phyloP scores from a whole-genome alignment of 1,140 invertebrate species.

The Hylaeus volcanicus region DNA sequence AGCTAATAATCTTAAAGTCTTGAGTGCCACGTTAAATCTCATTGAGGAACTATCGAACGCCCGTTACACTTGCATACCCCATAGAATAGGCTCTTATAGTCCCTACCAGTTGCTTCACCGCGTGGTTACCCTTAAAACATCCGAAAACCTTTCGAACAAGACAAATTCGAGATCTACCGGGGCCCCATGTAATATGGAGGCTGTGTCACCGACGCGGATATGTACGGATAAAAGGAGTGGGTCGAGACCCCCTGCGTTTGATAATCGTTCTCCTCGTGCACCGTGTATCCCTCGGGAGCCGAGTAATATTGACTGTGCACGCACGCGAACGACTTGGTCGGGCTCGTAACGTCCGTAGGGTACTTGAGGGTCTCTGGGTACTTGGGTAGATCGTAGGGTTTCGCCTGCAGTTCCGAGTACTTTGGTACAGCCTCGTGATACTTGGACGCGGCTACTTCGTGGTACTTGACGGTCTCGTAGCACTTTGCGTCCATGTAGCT shows the following conservation, averaged over 20 bases:
- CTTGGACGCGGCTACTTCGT: slow-evolving; percentile 33
- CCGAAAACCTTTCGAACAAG: neutral
- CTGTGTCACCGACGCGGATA: slow-evolving; percentile 74
- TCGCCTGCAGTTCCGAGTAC: slow-evolving; percentile 67
- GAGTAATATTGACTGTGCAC: slow-evolving; percentile 75
- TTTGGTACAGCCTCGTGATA: slow-evolving; percentile 57
- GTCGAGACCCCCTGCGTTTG: slow-evolving; percentile 69
- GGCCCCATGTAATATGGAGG: slow-evolving; percentile 77
- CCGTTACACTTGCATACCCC: too few species aligned
- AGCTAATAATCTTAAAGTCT: too few species aligned
- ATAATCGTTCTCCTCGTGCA: slow-evolving; percentile 74
- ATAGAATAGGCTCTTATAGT: too few species aligned
- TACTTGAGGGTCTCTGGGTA: slow-evolving; percentile 71
- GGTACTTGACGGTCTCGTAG: slow-evolving; percentile 63
- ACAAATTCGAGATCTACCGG: slow-evolving; percentile 61
- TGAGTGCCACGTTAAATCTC: too few species aligned
- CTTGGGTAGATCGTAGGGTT: slow-evolving; percentile 70
- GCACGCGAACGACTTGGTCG: slow-evolving; percentile 69
- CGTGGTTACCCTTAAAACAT: neutral
- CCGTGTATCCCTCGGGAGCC: slow-evolving; percentile 67
- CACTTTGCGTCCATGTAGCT: slow-evolving; percentile 67
- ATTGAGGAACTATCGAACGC: too few species aligned
- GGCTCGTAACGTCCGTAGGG: slow-evolving; percentile 55
- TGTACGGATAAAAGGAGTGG: slow-evolving; percentile 77
- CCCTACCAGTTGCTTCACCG: too few species aligned